Percentiles rank a stretch among this genome's conserved stretches.
These are phyloP conservation scores for Bolinopsis microptera DNA, from an alignment of 37 sponge, comb jelly and placozoan genomes.

Conservation along the genomic window DNA sequence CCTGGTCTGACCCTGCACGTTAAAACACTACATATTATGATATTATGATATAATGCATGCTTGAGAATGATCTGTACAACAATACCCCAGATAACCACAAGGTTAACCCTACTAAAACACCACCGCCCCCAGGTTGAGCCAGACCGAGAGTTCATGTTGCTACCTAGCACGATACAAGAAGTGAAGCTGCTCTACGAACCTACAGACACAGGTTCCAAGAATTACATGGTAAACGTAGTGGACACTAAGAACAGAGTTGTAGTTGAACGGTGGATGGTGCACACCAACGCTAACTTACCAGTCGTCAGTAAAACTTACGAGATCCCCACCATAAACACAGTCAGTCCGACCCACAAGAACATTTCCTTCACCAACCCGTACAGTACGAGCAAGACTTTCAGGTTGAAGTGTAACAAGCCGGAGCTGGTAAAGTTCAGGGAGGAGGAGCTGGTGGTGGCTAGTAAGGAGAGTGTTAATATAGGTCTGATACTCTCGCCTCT, in stretches of 20 bases:
- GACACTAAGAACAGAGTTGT: slow-evolving; percentile 49
- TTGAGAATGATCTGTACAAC: no score
- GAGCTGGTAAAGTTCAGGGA: slow-evolving; percentile 12
- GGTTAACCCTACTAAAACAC: no score
- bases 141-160: slow-evolving; percentile 44
- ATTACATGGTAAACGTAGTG: slow-evolving; percentile 35
- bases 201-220: background rate
- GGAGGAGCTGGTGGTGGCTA: slow-evolving; percentile 19
- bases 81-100: no score
- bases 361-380: slow-evolving; percentile 44
- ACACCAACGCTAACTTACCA: background rate
- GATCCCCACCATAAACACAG: background rate
- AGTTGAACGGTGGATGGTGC: slow-evolving; percentile 12
- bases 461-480: slow-evolving; percentile 25
- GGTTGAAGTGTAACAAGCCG: slow-evolving; percentile 15
- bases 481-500: slow-evolving; percentile 2
- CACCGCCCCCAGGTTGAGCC: slow-evolving; percentile 37
- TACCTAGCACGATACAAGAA: slow-evolving; percentile 26
- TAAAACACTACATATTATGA: no score
- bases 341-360: background rate
- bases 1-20: no score
- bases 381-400: background rate
- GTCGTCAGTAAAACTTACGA: slow-evolving; percentile 26
- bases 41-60: no score
- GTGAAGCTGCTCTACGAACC: slow-evolving; percentile 20